Evolutionary conservation across 1,140 invertebrate species (phyloP).

Genomic region (Pteromalus puparum): DNA sequence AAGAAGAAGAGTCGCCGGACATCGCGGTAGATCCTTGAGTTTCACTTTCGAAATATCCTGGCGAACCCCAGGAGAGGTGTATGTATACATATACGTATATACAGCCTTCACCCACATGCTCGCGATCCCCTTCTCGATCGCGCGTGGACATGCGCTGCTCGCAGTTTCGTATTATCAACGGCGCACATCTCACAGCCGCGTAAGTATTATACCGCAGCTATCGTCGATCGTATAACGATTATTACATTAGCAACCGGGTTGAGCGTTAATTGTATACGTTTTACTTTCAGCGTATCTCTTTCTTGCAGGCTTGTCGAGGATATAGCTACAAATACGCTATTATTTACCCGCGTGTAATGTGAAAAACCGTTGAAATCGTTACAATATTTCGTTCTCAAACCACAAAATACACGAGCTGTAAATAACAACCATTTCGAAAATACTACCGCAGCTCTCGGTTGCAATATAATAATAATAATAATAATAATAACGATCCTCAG

Average conservation of each 20-base stretch:
- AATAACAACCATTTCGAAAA: too few relatives aligned
- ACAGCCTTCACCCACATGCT: slow-evolving; percentile 73
- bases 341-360: too few relatives aligned
- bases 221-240: slow-evolving; percentile 5
- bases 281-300: background rate
- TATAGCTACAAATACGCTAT: too few relatives aligned
- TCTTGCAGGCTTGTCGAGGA: too few relatives aligned
- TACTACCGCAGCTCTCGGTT: too few relatives aligned
- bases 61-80: slow-evolving; percentile 57
- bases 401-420: too few relatives aligned
- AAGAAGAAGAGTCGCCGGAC: slow-evolving; percentile 9
- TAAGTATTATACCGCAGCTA: background rate
- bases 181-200: background rate
- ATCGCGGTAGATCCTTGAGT: slow-evolving; percentile 62
- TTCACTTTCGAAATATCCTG: slow-evolving; percentile 75
- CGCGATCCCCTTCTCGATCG: slow-evolving; percentile 60
- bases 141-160: slow-evolving; percentile 54
- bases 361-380: too few relatives aligned
- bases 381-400: too few relatives aligned
- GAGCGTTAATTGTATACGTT: slow-evolving; percentile 1
- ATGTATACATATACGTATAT: background rate
- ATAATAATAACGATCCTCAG: too few relatives aligned
- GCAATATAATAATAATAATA: too few relatives aligned
- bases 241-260: slow-evolving; percentile 17
- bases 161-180: slow-evolving; percentile 39